Evolutionary conservation across 1,140 invertebrate genomes (phyloP).

Genomic region (Cyrtorhinus lividipennis): DNA sequence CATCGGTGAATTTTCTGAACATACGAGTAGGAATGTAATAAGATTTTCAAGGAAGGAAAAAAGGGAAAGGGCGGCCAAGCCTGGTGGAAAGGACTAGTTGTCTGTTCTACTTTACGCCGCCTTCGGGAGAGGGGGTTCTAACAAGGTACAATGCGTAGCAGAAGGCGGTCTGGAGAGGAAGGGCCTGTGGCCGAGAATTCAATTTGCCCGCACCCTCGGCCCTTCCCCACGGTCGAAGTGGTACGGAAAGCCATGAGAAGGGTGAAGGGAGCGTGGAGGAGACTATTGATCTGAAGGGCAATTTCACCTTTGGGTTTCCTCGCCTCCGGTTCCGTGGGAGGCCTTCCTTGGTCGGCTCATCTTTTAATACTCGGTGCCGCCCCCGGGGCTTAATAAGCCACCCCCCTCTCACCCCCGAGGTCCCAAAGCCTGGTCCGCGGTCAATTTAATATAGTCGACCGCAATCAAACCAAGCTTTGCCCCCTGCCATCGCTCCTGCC

Average conservation of each 20-base stretch:
- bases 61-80: no score
- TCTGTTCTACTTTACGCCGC: no score
- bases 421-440: not conserved
- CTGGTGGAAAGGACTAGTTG: no score
- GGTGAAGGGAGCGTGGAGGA: not conserved
- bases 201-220: not conserved
- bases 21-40: no score
- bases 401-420: not conserved
- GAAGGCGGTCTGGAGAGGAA: not conserved
- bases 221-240: not conserved
- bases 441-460: constrained; percentile 5
- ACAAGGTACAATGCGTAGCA: not conserved
- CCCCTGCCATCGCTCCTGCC: not conserved
- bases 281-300: constrained; percentile 9
- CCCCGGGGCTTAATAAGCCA: constrained; percentile 1
- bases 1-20: no score
- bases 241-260: not conserved
- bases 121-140: no score
- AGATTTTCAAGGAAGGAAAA: no score
- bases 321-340: not conserved
- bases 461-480: constrained; percentile 4
- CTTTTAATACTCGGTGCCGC: constrained; percentile 7
- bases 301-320: constrained; percentile 8
- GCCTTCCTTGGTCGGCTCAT: not conserved
- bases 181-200: not conserved